Evolutionary conservation across 2,113 vertebrate genomes (phyloP).

Genomic region (Ptyas mucosa): DNA sequence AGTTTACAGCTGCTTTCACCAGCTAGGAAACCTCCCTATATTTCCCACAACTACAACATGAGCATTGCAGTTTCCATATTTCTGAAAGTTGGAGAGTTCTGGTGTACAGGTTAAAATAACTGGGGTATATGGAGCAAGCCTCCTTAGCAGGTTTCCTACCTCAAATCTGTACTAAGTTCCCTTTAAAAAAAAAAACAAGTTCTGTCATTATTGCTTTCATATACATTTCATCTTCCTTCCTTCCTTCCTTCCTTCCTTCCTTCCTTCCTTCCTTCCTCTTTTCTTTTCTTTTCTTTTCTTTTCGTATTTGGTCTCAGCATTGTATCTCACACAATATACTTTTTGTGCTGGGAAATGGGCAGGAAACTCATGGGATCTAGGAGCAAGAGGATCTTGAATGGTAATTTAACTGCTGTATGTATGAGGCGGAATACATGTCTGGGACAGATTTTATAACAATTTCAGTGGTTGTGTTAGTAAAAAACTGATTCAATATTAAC

Average conservation of each 20-base stretch:
- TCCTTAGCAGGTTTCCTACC: neutral
- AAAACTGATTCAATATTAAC: too few species aligned
- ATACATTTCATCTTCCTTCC: neutral
- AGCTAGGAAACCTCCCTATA: neutral
- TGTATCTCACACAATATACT: neutral
- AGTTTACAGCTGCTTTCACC: neutral
- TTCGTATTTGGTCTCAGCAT: neutral
- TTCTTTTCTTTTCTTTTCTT: neutral
- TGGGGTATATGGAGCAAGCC: neutral
- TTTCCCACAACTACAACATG: neutral
- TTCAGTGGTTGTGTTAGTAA: neutral
- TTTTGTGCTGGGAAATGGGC: neutral
- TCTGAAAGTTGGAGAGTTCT: neutral
- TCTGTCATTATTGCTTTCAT: neutral
- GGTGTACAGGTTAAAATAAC: neutral
- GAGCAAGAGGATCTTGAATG: neutral
- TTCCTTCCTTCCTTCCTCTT: too few species aligned
- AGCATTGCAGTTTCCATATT: neutral
- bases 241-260: neutral
- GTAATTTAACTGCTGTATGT: neutral
- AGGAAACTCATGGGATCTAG: neutral
- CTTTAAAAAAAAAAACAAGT: neutral
- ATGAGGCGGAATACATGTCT: neutral
- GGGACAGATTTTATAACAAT: neutral
- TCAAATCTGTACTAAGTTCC: neutral